Evolutionary conservation across 2,113 vertebrate species (phyloP).

Genomic region (Pagrus major): DNA sequence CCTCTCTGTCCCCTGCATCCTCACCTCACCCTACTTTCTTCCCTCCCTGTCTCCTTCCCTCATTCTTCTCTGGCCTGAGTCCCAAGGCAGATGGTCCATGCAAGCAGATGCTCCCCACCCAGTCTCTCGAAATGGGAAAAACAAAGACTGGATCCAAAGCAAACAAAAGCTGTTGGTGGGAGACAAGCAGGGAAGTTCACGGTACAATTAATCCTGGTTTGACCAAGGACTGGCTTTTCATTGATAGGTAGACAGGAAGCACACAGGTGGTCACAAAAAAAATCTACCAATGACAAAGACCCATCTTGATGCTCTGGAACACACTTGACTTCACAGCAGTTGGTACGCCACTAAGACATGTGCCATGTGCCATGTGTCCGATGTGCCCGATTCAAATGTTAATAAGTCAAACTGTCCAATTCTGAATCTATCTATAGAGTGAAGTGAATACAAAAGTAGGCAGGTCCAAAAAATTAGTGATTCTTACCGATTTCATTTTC

Average conservation of each 20-base stretch:
- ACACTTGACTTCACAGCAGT: constrained; percentile 18
- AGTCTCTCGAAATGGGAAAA: constrained; percentile 52
- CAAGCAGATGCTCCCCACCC: constrained; percentile 77
- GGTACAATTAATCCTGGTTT: constrained; percentile 57
- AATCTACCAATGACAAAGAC: neutral
- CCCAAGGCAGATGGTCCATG: constrained; percentile 76
- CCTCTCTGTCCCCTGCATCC: constrained; percentile 12
- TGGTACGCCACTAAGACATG: neutral
- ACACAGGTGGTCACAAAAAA: constrained; percentile 16
- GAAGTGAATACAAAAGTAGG: neutral
- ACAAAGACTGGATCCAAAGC: constrained; percentile 67
- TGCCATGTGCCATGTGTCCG: too few species aligned
- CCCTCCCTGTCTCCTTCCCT: constrained; percentile 31
- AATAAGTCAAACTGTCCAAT: constrained; percentile 35
- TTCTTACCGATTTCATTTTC: neutral
- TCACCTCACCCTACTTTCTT: constrained; percentile 25
- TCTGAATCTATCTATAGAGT: constrained; percentile 24
- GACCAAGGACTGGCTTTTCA: constrained; percentile 11
- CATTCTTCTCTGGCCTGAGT: constrained; percentile 72
- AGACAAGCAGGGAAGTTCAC: constrained; percentile 34
- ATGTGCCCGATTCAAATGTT: constrained; percentile 21
- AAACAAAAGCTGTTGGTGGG: constrained; percentile 73
- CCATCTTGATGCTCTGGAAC: neutral
- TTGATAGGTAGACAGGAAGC: constrained; percentile 2
- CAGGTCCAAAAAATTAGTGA: neutral